Percentiles rank a stretch among this genome's conserved stretches.
These are phyloP conservation scores for Trachythela sp. DNA, from an alignment of 64 coral and sea anemone genomes.

Conservation along the genomic window DNA sequence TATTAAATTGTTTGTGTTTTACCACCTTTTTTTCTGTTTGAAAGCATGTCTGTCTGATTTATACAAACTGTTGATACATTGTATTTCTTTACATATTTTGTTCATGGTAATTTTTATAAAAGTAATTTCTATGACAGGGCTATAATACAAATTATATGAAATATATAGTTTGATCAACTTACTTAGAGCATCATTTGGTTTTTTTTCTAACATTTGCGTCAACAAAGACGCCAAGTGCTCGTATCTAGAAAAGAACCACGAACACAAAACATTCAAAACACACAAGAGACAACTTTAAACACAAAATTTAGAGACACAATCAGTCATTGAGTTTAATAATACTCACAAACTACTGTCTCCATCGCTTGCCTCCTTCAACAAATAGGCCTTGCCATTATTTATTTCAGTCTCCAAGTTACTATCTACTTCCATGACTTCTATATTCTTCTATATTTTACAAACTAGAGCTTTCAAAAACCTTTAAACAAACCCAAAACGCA, in stretches of 20 bases:
- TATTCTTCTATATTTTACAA: neutral
- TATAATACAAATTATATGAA: too few species aligned
- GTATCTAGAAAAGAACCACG: conserved; percentile 57
- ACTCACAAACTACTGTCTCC: conserved; percentile 97
- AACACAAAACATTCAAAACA: conserved; percentile 1
- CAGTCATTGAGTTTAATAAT: neutral
- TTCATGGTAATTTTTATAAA: too few species aligned
- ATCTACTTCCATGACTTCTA: conserved; percentile 53
- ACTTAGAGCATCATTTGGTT: neutral
- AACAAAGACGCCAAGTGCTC: conserved; percentile 69
- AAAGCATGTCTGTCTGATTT: too few species aligned
- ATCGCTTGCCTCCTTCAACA: conserved; percentile 80
- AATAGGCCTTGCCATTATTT: conserved; percentile 86
- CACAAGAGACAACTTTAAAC: neutral
- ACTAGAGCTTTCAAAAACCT: neutral
- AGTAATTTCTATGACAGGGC: too few species aligned
- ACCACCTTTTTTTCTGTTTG: too few species aligned
- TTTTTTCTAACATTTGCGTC: conserved; percentile 13
- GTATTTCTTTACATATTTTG: too few species aligned
- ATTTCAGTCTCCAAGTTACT: conserved; percentile 75
- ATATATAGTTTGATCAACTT: neutral
- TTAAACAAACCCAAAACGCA: neutral
- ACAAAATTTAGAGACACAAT: conserved; percentile 41
- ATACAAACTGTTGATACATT: too few species aligned
- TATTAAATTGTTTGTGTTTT: too few species aligned